These are phyloP conservation scores for Orthosia gracilis DNA, from an alignment of 2,888 invertebrate species.

Conservation along the genomic window DNA sequence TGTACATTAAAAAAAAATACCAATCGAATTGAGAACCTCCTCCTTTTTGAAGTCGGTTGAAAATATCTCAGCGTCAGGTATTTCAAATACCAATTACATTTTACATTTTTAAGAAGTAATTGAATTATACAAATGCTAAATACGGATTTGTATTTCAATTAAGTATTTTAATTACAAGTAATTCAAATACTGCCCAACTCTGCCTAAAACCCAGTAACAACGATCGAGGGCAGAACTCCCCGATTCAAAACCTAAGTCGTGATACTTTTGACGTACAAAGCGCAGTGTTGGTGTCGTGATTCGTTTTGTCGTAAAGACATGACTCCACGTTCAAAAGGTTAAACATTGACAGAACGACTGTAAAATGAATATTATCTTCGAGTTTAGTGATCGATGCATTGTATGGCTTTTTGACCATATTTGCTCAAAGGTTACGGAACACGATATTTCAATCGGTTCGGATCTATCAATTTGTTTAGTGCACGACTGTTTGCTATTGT, in stretches of 20 bases:
- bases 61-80: too few relatives aligned
- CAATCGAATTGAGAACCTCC: too few relatives aligned
- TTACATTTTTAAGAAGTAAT: too few relatives aligned
- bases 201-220: constrained; percentile 35
- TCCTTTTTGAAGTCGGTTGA: too few relatives aligned
- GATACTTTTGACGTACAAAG: constrained; percentile 60
- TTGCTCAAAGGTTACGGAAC: constrained; percentile 59
- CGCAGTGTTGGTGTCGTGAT: constrained; percentile 63
- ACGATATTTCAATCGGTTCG: constrained; percentile 57
- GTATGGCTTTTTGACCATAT: constrained; percentile 60
- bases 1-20: too few relatives aligned
- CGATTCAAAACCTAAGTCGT: constrained; percentile 58
- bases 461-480: constrained; percentile 56
- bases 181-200: constrained; percentile 47
- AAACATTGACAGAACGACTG: constrained; percentile 66
- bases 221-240: constrained; percentile 52
- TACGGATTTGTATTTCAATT: constrained; percentile 68
- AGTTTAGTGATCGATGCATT: constrained; percentile 57
- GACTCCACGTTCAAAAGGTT: constrained; percentile 65
- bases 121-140: constrained; percentile 16
- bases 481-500: constrained; percentile 49
- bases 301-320: constrained; percentile 62
- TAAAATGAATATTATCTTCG: constrained; percentile 63
- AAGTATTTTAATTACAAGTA: constrained; percentile 70
- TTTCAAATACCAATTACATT: too few relatives aligned